phyloP scores from a whole-genome alignment of 2,888 invertebrate species.

The Plemyria rubiginata region DNA sequence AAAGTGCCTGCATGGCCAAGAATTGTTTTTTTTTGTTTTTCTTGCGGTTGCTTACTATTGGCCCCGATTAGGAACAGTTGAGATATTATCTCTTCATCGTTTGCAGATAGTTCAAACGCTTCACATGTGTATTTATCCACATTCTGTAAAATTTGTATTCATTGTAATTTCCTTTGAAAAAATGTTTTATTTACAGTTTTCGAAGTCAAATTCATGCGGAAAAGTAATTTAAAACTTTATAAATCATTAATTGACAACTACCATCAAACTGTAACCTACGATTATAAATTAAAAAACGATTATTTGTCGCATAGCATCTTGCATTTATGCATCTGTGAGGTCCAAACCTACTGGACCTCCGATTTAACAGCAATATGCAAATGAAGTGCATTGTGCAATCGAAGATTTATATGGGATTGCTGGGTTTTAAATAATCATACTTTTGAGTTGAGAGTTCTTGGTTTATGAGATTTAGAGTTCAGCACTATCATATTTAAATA shows the following conservation, averaged over 20 bases:
- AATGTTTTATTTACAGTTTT: too few relatives aligned
- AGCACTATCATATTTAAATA: background rate
- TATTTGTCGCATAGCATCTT: constrained; percentile 2
- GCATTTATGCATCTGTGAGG: constrained; percentile 19
- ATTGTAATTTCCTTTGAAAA: too few relatives aligned
- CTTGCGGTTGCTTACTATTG: too few relatives aligned
- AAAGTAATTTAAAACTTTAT: background rate
- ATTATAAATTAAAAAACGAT: background rate
- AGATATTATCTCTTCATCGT: too few relatives aligned
- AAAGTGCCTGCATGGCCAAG: too few relatives aligned
- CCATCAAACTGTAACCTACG: background rate
- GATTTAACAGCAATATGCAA: constrained; percentile 31
- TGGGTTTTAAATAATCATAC: constrained; percentile 14
- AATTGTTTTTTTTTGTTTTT: too few relatives aligned
- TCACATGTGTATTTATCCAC: too few relatives aligned
- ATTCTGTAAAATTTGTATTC: too few relatives aligned
- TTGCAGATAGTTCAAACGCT: too few relatives aligned
- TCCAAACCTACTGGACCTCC: constrained; percentile 18
- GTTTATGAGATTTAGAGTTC: background rate
- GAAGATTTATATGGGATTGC: constrained; percentile 40
- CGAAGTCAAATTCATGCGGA: too few relatives aligned
- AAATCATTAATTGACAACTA: background rate
- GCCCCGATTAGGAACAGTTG: too few relatives aligned
- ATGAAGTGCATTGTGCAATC: constrained; percentile 37
- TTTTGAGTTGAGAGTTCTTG: constrained; percentile 29